Evolutionary conservation across 2,797 vertebrate species (phyloP).

Genomic region (Hozukius guyotensis): DNA sequence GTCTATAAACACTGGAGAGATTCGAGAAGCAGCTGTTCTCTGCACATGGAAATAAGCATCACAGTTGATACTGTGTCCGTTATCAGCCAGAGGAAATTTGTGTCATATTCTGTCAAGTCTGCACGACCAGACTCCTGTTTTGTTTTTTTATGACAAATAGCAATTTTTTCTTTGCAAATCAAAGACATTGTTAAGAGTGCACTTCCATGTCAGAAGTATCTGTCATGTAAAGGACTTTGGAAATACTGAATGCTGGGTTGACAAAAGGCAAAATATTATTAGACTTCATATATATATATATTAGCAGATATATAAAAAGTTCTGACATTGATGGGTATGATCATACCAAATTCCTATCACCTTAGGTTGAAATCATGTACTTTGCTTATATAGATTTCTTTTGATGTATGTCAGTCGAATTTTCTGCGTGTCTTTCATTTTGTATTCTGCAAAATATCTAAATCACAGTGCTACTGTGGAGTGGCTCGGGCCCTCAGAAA

Average conservation of each 20-base stretch:
- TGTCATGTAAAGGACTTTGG: not conserved
- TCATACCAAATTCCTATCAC: slow-evolving; percentile 12
- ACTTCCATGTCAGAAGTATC: slow-evolving; percentile 24
- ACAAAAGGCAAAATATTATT: slow-evolving; percentile 10
- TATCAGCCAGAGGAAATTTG: not conserved
- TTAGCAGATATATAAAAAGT: slow-evolving; percentile 19
- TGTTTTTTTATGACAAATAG: slow-evolving; percentile 2
- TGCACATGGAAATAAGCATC: slow-evolving; percentile 12
- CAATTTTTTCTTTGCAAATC: slow-evolving; percentile 2
- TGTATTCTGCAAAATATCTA: slow-evolving; percentile 25
- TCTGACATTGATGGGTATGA: not conserved
- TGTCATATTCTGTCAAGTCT: not conserved
- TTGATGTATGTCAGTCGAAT: slow-evolving; percentile 1
- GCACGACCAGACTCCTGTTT: slow-evolving; percentile 8
- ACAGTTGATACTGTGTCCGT: not conserved
- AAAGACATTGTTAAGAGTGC: slow-evolving; percentile 27
- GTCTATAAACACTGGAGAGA: slow-evolving; percentile 54
- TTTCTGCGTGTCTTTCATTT: slow-evolving; percentile 32
- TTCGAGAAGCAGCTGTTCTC: slow-evolving; percentile 42
- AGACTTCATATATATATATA: slow-evolving; percentile 7
- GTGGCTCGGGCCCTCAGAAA: slow-evolving; percentile 22
- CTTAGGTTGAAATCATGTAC: slow-evolving; percentile 16
- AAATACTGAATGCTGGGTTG: slow-evolving; percentile 15
- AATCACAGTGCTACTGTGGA: slow-evolving; percentile 32
- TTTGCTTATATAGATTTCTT: slow-evolving; percentile 30